Base-by-base conservation (phyloP, 2,797 vertebrate genomes). In the Cygnus olor region DNA sequence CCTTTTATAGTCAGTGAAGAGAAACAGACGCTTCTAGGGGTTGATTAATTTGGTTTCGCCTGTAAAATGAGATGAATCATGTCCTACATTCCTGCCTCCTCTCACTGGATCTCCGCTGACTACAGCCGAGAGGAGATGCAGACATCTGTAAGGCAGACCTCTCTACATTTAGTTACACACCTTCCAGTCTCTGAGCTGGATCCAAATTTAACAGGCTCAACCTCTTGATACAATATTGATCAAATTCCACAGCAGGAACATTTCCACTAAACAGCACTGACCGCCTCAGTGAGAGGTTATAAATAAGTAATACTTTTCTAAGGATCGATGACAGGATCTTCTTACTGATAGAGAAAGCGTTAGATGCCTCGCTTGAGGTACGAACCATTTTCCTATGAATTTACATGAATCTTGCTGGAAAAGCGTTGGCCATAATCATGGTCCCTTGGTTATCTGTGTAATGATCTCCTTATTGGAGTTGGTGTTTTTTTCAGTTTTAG, bases 1-100 rank as follows among this genome's bases (percentile, higher is more conserved):
- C 96, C 96, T 96, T 97, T 97, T 97, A 97, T 96, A 96, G 96
- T 87, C 94, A 95, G 45, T 15, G 17, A 15, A 95, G 79, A 97
- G 90, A 95, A 95, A 90, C 74, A 95, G 68, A 85, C 0, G 0
- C 90, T 96, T 85, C 78, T 36, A 89, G 28, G 68, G 44, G 53
- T 80, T 95, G 93, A 94, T 90, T 95, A 89, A 93, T 95, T 82
- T 82, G 53, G 94, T 78, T 92, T 85, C 53, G 82, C 44, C 57
- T 82, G 74, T 74, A 87, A 84, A 91, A 70, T 27, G 32, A 89
- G 86, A 93, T 93, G 47, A 96, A 90, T 89, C 90, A 93, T 40
- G 84, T n/a, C 86, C 90, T 42, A 85, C 84, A 92, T 82, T 93
- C 86, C 93, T 78, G 36, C 63, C 86, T 70, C 51, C 25, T 8